Percentiles rank a stretch among this genome's conserved stretches.
Evolutionary conservation across 2,888 invertebrate species (phyloP).

Genomic region (Lasioglossum pauxillum): DNA sequence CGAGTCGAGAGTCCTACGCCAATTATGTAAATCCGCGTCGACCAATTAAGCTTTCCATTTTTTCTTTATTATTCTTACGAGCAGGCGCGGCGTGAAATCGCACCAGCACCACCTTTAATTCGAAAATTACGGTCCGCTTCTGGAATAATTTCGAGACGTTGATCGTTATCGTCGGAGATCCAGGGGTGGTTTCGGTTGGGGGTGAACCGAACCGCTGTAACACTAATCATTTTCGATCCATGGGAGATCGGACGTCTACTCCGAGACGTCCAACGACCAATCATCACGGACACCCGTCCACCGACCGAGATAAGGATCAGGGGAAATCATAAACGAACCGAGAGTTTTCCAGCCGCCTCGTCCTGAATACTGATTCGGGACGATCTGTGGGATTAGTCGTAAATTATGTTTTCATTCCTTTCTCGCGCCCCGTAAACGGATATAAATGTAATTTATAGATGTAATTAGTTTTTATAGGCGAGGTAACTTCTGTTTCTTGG

Average conservation of each 20-base stretch:
- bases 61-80: conserved; percentile 18
- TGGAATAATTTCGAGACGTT: conserved; percentile 59
- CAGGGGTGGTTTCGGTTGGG: conserved; percentile 66
- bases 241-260: conserved; percentile 65
- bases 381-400: conserved; percentile 9
- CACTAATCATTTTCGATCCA: conserved; percentile 63
- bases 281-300: conserved; percentile 65
- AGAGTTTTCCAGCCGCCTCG: conserved; percentile 26
- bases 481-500: background rate
- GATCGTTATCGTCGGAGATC: conserved; percentile 60
- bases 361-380: conserved; percentile 21
- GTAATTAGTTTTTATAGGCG: background rate
- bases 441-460: background rate
- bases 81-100: conserved; percentile 17
- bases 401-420: conserved; percentile 26
- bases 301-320: conserved; percentile 72
- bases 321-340: conserved; percentile 35
- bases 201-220: conserved; percentile 47
- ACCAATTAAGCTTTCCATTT: conserved; percentile 62
- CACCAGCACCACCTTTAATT: conserved; percentile 45
- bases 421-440: background rate
- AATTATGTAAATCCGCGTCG: conserved; percentile 70
- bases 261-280: conserved; percentile 62
- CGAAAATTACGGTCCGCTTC: conserved; percentile 61
- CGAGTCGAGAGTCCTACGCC: conserved; percentile 57